Percentiles rank a stretch among this genome's conserved stretches.
These are phyloP conservation scores for Campopleginae sp. DNA, from an alignment of 2,888 invertebrate species.

Conservation along the genomic window DNA sequence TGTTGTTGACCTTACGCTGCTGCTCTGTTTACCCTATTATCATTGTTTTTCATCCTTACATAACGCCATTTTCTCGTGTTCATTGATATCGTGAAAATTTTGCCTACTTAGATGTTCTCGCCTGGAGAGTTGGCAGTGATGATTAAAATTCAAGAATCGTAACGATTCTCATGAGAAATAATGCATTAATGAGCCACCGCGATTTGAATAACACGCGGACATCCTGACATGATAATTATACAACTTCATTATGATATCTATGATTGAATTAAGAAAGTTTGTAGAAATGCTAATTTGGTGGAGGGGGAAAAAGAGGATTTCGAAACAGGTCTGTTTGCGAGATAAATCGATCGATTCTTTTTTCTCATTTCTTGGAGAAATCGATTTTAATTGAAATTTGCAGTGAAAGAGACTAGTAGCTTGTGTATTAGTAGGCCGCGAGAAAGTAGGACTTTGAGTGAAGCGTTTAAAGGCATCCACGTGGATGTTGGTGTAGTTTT, in stretches of 20 bases:
- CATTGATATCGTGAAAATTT: background rate
- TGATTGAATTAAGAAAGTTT: background rate
- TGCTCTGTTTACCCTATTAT: background rate
- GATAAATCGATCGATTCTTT: background rate
- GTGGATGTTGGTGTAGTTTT: conserved; percentile 33
- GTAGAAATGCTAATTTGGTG: background rate
- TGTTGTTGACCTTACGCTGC: background rate
- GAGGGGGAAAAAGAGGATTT: background rate
- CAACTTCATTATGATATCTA: background rate
- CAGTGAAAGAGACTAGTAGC: background rate
- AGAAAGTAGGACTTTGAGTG: conserved; percentile 64
- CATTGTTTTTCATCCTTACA: background rate
- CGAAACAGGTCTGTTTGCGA: background rate
- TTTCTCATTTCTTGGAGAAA: background rate
- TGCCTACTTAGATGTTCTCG: background rate
- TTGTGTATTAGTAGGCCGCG: conserved; percentile 58
- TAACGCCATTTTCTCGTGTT: background rate
- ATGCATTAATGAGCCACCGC: background rate
- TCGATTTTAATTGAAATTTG: conserved; percentile 15
- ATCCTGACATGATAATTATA: background rate
- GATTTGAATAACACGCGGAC: background rate
- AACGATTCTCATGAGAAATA: background rate
- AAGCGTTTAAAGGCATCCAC: conserved; percentile 18
- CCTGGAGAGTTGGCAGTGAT: background rate
- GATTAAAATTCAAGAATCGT: background rate